Evolutionary conservation across 2,797 vertebrate genomes (phyloP).

Genomic region (Thalassophryne amazonica): DNA sequence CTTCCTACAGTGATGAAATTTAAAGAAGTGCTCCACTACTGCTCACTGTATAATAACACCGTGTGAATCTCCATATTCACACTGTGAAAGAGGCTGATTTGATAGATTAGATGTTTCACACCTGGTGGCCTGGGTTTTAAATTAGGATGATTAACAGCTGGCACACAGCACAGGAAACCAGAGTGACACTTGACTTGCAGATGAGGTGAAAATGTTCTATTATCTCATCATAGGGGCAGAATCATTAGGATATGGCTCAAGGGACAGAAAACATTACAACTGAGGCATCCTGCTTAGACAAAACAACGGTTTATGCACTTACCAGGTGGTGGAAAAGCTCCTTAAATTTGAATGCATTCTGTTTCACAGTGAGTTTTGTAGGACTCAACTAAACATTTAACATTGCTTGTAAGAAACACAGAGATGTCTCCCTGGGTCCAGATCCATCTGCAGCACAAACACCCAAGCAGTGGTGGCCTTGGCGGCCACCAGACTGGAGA

Average conservation of each 20-base stretch:
- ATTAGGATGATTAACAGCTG: slow-evolving; percentile 55
- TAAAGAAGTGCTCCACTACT: slow-evolving; percentile 2
- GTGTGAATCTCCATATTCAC: slow-evolving; percentile 45
- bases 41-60: slow-evolving; percentile 40
- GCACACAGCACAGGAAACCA: slow-evolving; percentile 31
- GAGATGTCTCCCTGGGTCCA: not conserved
- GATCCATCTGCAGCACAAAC: no score
- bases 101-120: slow-evolving; percentile 53
- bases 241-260: slow-evolving; percentile 26
- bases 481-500: no score
- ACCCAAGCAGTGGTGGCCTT: no score
- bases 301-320: slow-evolving; percentile 26
- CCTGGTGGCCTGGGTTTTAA: slow-evolving; percentile 49
- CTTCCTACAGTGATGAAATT: no score
- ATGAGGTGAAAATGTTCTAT: slow-evolving; percentile 48
- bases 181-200: slow-evolving; percentile 60
- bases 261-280: slow-evolving; percentile 22
- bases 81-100: slow-evolving; percentile 30
- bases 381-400: slow-evolving; percentile 1
- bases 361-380: slow-evolving; percentile 3
- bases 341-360: slow-evolving; percentile 18
- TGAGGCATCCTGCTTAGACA: slow-evolving; percentile 19
- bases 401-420: not conserved
- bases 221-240: slow-evolving; percentile 32
- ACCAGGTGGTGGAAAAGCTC: slow-evolving; percentile 6